Conservation (phyloP, 1,140 invertebrate genomes). For the Pissodes strobi region DNA sequence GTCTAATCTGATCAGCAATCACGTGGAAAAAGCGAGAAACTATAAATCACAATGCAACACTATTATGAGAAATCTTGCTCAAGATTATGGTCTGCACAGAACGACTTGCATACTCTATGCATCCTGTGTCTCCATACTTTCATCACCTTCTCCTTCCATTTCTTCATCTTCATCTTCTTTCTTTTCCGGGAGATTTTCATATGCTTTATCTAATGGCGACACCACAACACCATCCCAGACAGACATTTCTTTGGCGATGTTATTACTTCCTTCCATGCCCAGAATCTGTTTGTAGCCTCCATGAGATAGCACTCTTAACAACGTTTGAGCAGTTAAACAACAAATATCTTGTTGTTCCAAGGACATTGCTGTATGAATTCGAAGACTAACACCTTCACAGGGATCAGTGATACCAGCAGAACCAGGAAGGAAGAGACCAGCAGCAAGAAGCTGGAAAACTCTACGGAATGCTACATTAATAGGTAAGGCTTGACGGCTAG, state of each 20-base stretch:
- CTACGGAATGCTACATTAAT: slow-evolving; percentile 88
- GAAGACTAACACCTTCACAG: slow-evolving; percentile 85
- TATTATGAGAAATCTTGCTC: too few species aligned
- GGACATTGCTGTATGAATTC: slow-evolving; percentile 89
- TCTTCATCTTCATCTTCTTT: slow-evolving; percentile 60
- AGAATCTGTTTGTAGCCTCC: slow-evolving; percentile 91
- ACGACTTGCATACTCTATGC: too few species aligned
- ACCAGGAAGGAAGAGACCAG: slow-evolving; percentile 94
- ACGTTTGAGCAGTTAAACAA: slow-evolving; percentile 85
- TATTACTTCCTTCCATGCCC: slow-evolving; percentile 71
- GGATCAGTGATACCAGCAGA: slow-evolving; percentile 94
- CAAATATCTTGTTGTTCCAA: slow-evolving; percentile 95
- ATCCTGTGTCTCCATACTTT: slow-evolving; percentile 55
- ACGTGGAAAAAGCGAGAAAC: too few species aligned
- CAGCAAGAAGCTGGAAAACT: slow-evolving; percentile 86
- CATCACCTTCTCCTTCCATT: slow-evolving; percentile 60
- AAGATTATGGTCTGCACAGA: too few species aligned
- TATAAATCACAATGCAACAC: too few species aligned
- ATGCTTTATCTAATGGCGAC: slow-evolving; percentile 88
- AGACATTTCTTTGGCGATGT: slow-evolving; percentile 82
- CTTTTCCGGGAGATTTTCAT: slow-evolving; percentile 67
- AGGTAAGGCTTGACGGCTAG: slow-evolving; percentile 86
- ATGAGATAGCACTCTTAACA: slow-evolving; percentile 86
- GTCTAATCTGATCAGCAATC: too few species aligned
- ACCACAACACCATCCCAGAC: slow-evolving; percentile 95